These are phyloP conservation scores for Caenorhabditis virilis DNA, from an alignment of 2,888 invertebrate genomes.

Conservation along the genomic window DNA sequence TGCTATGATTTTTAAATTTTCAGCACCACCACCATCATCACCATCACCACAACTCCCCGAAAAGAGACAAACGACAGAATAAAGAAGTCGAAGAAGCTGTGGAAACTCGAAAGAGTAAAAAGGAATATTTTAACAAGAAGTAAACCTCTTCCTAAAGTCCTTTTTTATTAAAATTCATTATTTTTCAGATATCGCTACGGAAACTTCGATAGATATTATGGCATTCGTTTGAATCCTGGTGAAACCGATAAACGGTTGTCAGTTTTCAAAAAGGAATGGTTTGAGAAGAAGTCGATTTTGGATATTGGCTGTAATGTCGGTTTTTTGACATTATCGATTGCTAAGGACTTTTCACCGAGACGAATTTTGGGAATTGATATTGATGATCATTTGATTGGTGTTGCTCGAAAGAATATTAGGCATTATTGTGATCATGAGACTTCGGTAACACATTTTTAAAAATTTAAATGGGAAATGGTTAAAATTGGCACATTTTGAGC, in stretches of 20 bases:
- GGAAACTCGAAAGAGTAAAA: slow-evolving; percentile 33
- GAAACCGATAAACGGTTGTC: slow-evolving; percentile 79
- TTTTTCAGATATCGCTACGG: slow-evolving; percentile 81
- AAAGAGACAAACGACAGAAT: slow-evolving; percentile 11
- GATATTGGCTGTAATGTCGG: slow-evolving; percentile 97
- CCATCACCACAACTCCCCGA: slow-evolving; percentile 4
- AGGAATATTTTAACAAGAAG: slow-evolving; percentile 51
- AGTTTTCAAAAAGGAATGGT: slow-evolving; percentile 81
- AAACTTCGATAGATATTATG: slow-evolving; percentile 95
- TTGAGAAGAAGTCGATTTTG: slow-evolving; percentile 84
- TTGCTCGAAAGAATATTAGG: slow-evolving; percentile 79
- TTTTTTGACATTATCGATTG: slow-evolving; percentile 87
- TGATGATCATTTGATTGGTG: slow-evolving; percentile 80
- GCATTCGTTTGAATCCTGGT: slow-evolving; percentile 82
- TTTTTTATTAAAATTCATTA: neutral
- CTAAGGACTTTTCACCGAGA: slow-evolving; percentile 82
- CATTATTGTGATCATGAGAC: slow-evolving; percentile 73
- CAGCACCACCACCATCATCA: too few species aligned
- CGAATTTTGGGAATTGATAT: slow-evolving; percentile 90
- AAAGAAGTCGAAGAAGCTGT: slow-evolving; percentile 23
- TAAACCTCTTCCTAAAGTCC: slow-evolving; percentile 13
- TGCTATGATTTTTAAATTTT: too few species aligned
- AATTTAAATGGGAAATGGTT: neutral
- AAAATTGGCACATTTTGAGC: slow-evolving; percentile 1
- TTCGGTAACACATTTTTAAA: slow-evolving; percentile 39